Conservation (phyloP, 2,888 invertebrate genomes). For the Drosophila barbarae region DNA sequence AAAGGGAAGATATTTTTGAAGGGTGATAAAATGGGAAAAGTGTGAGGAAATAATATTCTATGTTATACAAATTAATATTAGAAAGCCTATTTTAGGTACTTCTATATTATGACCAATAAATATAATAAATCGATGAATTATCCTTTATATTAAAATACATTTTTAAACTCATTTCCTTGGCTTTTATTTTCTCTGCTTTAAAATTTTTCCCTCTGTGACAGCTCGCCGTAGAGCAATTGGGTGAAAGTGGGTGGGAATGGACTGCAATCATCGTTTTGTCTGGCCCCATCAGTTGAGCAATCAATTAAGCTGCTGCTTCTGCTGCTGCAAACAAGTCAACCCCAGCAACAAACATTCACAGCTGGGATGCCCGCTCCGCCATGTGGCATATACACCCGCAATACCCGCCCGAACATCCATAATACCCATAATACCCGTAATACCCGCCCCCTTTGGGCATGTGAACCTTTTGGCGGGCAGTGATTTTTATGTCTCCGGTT, state of each 20-base stretch:
- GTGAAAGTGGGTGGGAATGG: slow-evolving; percentile 27
- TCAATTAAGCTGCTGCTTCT: slow-evolving; percentile 56
- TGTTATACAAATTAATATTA: too few species aligned
- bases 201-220: not conserved
- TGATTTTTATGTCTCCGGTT: slow-evolving; percentile 70
- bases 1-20: too few species aligned
- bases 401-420: not conserved
- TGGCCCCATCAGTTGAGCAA: slow-evolving; percentile 53
- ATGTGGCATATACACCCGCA: slow-evolving; percentile 8
- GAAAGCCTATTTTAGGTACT: too few species aligned
- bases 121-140: too few species aligned
- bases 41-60: not conserved
- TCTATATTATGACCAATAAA: too few species aligned
- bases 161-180: not conserved
- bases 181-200: not conserved
- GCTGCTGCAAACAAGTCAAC: slow-evolving; percentile 49
- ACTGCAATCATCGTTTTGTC: slow-evolving; percentile 53
- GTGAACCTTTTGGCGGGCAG: slow-evolving; percentile 39
- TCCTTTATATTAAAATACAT: too few species aligned
- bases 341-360: slow-evolving; percentile 42
- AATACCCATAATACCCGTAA: slow-evolving; percentile 12
- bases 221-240: slow-evolving; percentile 29
- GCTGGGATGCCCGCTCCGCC: slow-evolving; percentile 14
- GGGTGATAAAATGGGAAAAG: too few species aligned
- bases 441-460: slow-evolving; percentile 12